Conservation (phyloP, 2,113 vertebrate species). For the Ardeotis arabs region DNA sequence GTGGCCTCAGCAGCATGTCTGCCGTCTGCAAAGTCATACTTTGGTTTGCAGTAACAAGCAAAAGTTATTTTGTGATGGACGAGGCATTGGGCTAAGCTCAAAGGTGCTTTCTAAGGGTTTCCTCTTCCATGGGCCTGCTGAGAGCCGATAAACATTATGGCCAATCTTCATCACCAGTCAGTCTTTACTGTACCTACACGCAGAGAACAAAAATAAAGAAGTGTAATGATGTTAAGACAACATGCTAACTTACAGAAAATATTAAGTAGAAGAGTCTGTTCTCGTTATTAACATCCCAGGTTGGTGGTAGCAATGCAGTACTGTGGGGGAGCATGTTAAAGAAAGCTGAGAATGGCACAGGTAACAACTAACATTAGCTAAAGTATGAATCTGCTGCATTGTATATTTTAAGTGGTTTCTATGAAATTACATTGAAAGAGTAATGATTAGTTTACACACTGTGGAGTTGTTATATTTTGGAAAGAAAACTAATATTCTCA, state of each 20-base stretch:
- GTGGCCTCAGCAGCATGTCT: neutral
- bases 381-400: conserved; percentile 42
- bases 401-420: conserved; percentile 72
- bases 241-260: neutral
- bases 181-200: conserved; percentile 1
- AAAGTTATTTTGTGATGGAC: conserved; percentile 68
- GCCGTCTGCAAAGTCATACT: neutral
- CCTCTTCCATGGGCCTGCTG: neutral
- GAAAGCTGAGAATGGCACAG: conserved; percentile 31
- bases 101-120: conserved; percentile 8
- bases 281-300: conserved; percentile 10
- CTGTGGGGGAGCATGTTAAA: neutral
- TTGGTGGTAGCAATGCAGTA: conserved; percentile 29
- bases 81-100: neutral
- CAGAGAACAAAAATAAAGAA: neutral
- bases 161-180: neutral
- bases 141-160: neutral
- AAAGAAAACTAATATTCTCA: conserved; percentile 41
- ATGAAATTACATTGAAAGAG: conserved; percentile 69
- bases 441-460: conserved; percentile 70
- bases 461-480: conserved; percentile 62
- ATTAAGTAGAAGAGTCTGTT: conserved; percentile 18
- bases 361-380: conserved; percentile 39
- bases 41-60: neutral
- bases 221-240: neutral